Base-by-base conservation (phyloP, 2,113 vertebrate genomes). In the Campylomormyrus tamandua region DNA sequence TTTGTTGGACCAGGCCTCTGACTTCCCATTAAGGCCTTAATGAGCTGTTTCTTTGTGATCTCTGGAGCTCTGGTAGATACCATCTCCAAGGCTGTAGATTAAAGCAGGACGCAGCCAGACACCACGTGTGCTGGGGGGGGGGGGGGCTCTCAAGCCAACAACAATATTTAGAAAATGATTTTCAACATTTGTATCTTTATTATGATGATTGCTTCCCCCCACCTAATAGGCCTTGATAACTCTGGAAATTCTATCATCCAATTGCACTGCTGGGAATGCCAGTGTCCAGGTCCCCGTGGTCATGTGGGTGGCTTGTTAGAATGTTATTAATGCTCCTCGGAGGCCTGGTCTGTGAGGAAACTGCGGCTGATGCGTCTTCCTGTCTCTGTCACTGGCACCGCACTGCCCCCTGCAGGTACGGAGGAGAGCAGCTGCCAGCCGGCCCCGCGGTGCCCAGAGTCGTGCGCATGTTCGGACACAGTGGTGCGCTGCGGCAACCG, bases 401-500 rank as follows among this genome's bases (percentile, higher is more conserved):
- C 91, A 53, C 80, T 89, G 86, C 88, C 89, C 87, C 90, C 58
- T 92, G 56, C 92, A 97, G 98, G 97, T 93, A 96, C 94, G 0
- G 97, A 98, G 7, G 98, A 99, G 91, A 99, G 97, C 93, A 97
- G 97, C 94, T 99, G 98, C 92, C 94, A 96, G 92, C 96, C 98
- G 89, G 93, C 97, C 2, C 94, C 97, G 1, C 97, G 97, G 48
- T 99, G 98, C 92, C 98, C 98, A 0, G 97, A 98, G 58, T 96
- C 96, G 89, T 99, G 98, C 95, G 97, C 97, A 91, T 99, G 98
- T 39, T 91, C 98, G 92, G 98, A 99, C 74, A 95, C 96, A 0
- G 97, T 99, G 93, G 98, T 99, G 89, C 97, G 98, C 0, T 99
- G 98, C 96, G 98, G 98, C 94, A 98, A 99, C 96, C 97, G 95